Conservation (phyloP, 2,888 invertebrate genomes). For the Himalopsyche japonica region DNA sequence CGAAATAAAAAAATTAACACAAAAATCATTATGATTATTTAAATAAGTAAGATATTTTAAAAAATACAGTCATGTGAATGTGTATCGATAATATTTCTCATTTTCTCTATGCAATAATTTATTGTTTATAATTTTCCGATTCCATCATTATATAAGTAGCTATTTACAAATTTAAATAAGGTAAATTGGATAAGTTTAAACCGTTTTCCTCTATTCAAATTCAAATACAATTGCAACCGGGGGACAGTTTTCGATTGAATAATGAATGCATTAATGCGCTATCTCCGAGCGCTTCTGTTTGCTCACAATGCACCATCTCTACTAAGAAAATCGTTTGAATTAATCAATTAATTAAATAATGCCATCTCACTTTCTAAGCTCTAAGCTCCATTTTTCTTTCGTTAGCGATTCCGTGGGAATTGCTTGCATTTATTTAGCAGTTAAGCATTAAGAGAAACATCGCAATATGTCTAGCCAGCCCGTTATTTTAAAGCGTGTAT, state of each 20-base stretch:
- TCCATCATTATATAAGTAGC: background rate
- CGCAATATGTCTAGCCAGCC: background rate
- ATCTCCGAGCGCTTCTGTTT: background rate
- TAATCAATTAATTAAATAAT: slow-evolving; percentile 4
- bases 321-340: background rate
- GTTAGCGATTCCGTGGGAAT: background rate
- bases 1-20: too few relatives aligned
- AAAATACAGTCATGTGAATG: too few relatives aligned
- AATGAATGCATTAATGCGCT: background rate
- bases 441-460: background rate
- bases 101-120: too few relatives aligned
- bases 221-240: background rate
- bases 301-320: background rate
- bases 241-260: background rate
- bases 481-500: too few relatives aligned
- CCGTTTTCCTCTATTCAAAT: background rate
- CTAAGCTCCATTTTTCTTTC: background rate
- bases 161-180: background rate
- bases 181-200: background rate
- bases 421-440: background rate
- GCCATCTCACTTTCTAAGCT: background rate
- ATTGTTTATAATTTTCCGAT: background rate
- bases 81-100: too few relatives aligned
- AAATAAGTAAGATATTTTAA: too few relatives aligned
- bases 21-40: too few relatives aligned